Evolutionary conservation across 1,140 invertebrate genomes (phyloP), one percentile per base, ranked within the genome.

Genomic region (Ceratina calcarata): DNA sequence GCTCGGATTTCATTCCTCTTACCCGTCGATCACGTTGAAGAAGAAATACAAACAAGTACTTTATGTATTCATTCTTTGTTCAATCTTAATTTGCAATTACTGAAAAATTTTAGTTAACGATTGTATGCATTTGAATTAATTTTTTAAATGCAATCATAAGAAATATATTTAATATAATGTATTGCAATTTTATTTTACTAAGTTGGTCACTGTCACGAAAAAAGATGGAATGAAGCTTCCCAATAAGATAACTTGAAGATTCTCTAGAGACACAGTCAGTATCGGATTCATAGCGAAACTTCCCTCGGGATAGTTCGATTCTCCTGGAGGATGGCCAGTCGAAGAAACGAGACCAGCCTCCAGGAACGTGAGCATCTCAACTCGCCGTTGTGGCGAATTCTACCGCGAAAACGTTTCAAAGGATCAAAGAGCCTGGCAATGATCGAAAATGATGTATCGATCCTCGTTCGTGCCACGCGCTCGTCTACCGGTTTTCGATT

Each of bases 401-500:
- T 12, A 16, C 27, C 68, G 57, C 70, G 20, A 68, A 67, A 84
- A 77, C 13, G 58, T 58, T 58, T 71, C 3, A n/a, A 84, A 84
- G 53, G 64, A 53, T 66, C 15, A 20, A 13, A 2, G 32, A 62
- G 55, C 0, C 18, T 67, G 57, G 60, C 73, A 84, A 70, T 89
- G 89, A 90, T 90, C 55, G 89, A 89, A 78, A 66, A 74, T 88
- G 89, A 90, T 87, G 73, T 82, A 90, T 89, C 37, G 87, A 76
- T 62, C 49, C 27, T 53, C 15, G 45, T 66, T 58, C 27, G 45
- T 62, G 66, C 77, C 72, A 80, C 73, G 78, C 37, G 69, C n/a
- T 75, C 20, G 37, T 45, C 37, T 45, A 45, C 37, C 37, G 37
- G 37, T 10, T 45, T 10, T 45, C 37, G 37, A 45, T 45, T 45